Conservation (phyloP, 1,140 invertebrate genomes). For the Philopotamus ludificatus region DNA sequence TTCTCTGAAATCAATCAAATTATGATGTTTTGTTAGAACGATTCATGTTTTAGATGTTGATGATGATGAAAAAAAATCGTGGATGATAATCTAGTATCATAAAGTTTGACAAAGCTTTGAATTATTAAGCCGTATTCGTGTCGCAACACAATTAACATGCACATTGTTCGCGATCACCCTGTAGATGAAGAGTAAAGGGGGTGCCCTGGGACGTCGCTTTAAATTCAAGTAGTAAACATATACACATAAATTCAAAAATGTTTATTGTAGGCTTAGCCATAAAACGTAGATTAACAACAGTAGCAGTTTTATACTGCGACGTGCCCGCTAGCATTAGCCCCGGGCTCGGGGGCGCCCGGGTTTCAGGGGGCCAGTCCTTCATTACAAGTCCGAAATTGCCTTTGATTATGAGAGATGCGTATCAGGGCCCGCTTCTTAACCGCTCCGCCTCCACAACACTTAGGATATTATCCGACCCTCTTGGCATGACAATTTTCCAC, state of each 20-base stretch:
- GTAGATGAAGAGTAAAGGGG: neutral
- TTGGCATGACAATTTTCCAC: neutral
- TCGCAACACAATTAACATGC: no score
- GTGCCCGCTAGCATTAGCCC: conserved; percentile 8
- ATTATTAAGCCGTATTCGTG: no score
- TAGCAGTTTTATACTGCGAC: conserved; percentile 30
- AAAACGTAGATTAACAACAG: conserved; percentile 38
- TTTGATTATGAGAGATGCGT: conserved; percentile 36
- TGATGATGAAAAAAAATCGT: no score
- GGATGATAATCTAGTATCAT: no score
- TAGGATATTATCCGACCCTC: conserved; percentile 1
- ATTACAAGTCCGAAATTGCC: conserved; percentile 25
- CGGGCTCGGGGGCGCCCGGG: neutral
- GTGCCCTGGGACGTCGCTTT: conserved; percentile 11
- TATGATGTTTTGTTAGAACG: no score
- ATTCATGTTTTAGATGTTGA: no score
- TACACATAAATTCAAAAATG: conserved; percentile 40
- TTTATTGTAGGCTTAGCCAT: conserved; percentile 36
- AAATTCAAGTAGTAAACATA: conserved; percentile 35
- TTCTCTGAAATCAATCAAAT: no score
- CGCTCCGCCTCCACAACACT: neutral
- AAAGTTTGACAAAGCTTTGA: no score
- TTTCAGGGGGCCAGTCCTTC: neutral
- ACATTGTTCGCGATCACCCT: conserved; percentile 2
- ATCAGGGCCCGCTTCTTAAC: conserved; percentile 1